Percentiles rank a stretch among this genome's conserved stretches.
Evolutionary conservation across 2,888 invertebrate species (phyloP).

Genomic region (Hirtodrosophila duncani): DNA sequence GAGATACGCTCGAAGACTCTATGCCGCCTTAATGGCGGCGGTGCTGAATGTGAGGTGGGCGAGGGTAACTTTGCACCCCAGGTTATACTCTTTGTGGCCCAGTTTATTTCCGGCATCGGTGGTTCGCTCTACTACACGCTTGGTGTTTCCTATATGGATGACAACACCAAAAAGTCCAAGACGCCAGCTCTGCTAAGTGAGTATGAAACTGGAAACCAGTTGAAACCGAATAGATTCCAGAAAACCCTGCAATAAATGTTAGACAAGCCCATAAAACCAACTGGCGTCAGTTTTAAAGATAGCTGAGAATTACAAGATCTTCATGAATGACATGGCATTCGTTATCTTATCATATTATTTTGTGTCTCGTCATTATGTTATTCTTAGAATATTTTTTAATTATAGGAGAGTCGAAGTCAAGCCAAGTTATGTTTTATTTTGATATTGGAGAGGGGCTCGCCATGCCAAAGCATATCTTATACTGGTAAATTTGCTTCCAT

Average conservation of each 20-base stretch:
- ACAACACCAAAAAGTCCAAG: constrained; percentile 86
- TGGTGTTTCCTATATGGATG: constrained; percentile 87
- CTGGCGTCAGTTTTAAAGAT: no score
- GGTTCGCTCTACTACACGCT: constrained; percentile 84
- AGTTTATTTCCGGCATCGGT: constrained; percentile 85
- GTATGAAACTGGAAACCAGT: constrained; percentile 46
- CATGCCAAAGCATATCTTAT: no score
- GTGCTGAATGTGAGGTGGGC: constrained; percentile 79
- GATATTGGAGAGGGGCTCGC: no score
- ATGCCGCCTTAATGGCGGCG: constrained; percentile 78
- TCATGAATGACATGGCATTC: no score
- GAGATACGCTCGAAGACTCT: constrained; percentile 80
- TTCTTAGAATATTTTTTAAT: no score
- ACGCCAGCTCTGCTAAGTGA: constrained; percentile 85
- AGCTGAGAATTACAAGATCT: no score
- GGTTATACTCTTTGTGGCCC: constrained; percentile 83
- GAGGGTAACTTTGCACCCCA: constrained; percentile 83
- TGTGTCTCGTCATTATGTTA: no score
- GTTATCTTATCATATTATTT: no score
- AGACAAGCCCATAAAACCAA: no score
- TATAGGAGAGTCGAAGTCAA: no score
- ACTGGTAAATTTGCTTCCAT: no score
- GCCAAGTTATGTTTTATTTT: no score
- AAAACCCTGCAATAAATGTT: neutral
- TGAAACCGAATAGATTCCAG: neutral